Percentiles rank a stretch among this genome's conserved stretches.
These are phyloP conservation scores for Raja brachyura DNA, from an alignment of 2,113 vertebrate species.

Conservation along the genomic window DNA sequence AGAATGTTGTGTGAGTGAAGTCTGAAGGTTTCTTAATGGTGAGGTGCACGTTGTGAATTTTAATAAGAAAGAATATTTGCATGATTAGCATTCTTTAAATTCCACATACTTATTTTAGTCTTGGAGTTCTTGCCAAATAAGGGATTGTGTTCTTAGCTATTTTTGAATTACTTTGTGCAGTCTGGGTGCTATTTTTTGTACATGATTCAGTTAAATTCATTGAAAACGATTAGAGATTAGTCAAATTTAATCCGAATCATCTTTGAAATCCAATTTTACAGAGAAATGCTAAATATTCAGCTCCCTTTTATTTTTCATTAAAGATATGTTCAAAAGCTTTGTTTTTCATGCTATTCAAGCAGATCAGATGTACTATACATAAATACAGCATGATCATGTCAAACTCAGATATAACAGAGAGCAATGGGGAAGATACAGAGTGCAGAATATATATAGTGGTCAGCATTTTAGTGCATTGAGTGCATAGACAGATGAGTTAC, in stretches of 20 bases:
- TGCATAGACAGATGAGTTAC: too few species aligned
- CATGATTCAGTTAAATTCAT: conserved; percentile 22
- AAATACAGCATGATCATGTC: too few species aligned
- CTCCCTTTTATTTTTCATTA: neutral
- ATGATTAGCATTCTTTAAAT: conserved; percentile 25
- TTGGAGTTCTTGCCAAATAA: neutral
- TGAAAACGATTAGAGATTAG: neutral
- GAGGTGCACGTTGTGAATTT: neutral
- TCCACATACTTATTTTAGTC: conserved; percentile 17
- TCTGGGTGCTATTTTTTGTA: neutral
- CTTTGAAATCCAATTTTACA: neutral
- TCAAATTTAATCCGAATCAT: neutral
- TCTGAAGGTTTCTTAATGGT: neutral
- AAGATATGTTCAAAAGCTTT: neutral
- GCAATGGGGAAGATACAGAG: too few species aligned
- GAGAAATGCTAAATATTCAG: neutral
- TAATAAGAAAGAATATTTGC: neutral
- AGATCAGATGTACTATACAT: too few species aligned
- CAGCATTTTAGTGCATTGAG: too few species aligned
- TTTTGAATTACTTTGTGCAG: neutral
- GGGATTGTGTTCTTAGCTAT: neutral
- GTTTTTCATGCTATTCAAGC: too few species aligned
- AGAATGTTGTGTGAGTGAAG: conserved; percentile 3
- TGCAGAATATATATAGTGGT: too few species aligned
- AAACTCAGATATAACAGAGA: too few species aligned